Percentiles rank a stretch among this genome's conserved stretches.
phyloP scores from a whole-genome alignment of 2,888 invertebrate species.

The Cerastis leucographa region DNA sequence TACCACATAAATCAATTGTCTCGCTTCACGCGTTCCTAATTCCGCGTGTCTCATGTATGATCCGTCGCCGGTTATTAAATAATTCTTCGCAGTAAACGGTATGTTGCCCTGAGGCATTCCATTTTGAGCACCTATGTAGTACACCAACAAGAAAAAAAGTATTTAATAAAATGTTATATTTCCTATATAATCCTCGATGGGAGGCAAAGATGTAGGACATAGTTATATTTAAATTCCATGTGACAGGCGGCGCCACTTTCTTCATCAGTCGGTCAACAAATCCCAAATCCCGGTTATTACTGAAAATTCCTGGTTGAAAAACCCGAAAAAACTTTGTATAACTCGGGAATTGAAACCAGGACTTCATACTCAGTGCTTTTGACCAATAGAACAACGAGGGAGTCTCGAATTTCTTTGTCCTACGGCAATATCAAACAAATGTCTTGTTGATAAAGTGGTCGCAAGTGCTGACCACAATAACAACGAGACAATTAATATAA shows the following conservation, averaged over 20 bases:
- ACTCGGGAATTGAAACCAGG: not conserved
- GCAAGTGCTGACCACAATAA: not conserved
- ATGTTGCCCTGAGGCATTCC: conserved; percentile 1
- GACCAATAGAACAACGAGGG: not conserved
- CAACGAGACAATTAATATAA: not conserved
- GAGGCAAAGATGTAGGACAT: not conserved
- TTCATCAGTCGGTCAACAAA: not conserved
- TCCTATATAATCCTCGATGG: too few species aligned
- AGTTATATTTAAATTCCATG: not conserved
- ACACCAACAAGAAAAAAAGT: not conserved
- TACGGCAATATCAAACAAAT: conserved; percentile 6
- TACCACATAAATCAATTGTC: conserved; percentile 55
- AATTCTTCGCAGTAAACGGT: conserved; percentile 67
- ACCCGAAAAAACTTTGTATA: not conserved
- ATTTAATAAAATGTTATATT: not conserved
- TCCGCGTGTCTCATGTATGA: conserved; percentile 27
- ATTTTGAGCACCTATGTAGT: not conserved
- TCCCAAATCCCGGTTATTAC: not conserved
- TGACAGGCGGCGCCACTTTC: fast-evolving
- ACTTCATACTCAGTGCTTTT: not conserved
- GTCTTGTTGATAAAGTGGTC: too few species aligned
- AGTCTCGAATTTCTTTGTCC: not conserved
- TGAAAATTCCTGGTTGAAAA: not conserved
- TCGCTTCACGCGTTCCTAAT: conserved; percentile 37
- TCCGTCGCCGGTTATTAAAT: conserved; percentile 70